phyloP scores from a whole-genome alignment of 23 tunicate genomes.

The Trididemnum nubilum region DNA sequence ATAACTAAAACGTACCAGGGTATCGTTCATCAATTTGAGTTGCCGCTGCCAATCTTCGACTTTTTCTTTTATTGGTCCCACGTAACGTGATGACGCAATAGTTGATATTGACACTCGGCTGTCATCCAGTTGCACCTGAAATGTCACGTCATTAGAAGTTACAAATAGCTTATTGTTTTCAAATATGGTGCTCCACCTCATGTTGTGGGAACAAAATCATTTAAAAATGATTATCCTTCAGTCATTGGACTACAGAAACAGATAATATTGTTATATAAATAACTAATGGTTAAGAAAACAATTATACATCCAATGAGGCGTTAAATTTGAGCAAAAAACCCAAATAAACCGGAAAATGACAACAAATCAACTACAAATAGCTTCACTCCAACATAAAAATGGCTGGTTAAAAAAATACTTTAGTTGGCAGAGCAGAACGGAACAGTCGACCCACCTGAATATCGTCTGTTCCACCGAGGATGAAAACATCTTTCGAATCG shows the following conservation, averaged over 20 bases:
- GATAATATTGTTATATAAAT: too few species aligned
- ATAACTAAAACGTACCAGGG: constrained; percentile 85
- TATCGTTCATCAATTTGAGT: constrained; percentile 97
- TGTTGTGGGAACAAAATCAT: neutral
- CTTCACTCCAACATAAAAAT: too few species aligned
- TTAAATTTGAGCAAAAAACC: too few species aligned
- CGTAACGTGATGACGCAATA: constrained; percentile 94
- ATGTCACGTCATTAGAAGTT: neutral
- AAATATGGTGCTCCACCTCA: too few species aligned
- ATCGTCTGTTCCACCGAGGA: constrained; percentile 97
- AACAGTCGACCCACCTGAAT: constrained; percentile 64
- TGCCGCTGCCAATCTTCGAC: constrained; percentile 99
- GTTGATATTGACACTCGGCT: constrained; percentile 95
- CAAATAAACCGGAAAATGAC: too few species aligned
- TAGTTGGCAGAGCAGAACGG: too few species aligned
- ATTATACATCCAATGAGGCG: too few species aligned
- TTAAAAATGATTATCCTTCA: neutral
- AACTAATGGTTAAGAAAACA: too few species aligned
- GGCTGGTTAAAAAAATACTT: too few species aligned
- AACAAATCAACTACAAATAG: too few species aligned
- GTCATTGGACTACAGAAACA: neutral
- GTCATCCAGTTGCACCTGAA: constrained; percentile 97
- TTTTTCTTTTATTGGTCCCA: constrained; percentile 92
- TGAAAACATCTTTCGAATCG: constrained; percentile 98
- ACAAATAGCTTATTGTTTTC: too few species aligned